These are phyloP conservation scores for Ataeniobius toweri DNA, from an alignment of 2,797 vertebrate species.

Conservation along the genomic window DNA sequence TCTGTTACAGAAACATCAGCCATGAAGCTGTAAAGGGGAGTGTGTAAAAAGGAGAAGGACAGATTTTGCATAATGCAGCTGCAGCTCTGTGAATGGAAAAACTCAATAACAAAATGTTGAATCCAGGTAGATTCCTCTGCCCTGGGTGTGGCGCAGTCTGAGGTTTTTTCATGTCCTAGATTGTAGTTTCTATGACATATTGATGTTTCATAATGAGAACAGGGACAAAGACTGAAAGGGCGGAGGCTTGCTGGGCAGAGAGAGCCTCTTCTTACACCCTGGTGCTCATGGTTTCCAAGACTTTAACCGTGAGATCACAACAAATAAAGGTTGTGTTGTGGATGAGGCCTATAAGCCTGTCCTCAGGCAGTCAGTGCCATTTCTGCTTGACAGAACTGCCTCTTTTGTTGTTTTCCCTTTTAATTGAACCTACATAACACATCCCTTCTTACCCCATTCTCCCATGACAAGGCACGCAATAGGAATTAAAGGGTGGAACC, in stretches of 20 bases:
- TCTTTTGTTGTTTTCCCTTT: slow-evolving; percentile 2
- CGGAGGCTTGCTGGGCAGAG: slow-evolving; percentile 58
- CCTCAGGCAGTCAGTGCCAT: slow-evolving; percentile 54
- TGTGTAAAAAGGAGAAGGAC: slow-evolving; percentile 1
- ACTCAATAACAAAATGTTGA: slow-evolving; percentile 24
- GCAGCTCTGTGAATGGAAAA: slow-evolving; percentile 7
- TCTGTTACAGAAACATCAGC: background rate
- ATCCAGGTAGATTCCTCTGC: slow-evolving; percentile 63
- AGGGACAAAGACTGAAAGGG: slow-evolving; percentile 69
- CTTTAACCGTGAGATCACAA: slow-evolving; percentile 49
- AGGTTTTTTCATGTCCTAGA: slow-evolving; percentile 49
- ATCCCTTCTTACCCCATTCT: slow-evolving; percentile 64
- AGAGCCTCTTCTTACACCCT: slow-evolving; percentile 42
- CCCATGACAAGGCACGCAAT: slow-evolving; percentile 61
- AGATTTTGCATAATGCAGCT: slow-evolving; percentile 17
- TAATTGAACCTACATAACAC: slow-evolving; percentile 56
- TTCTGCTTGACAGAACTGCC: slow-evolving; percentile 48
- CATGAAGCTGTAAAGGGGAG: background rate
- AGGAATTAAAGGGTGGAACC: slow-evolving; percentile 77
- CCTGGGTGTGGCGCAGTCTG: slow-evolving; percentile 62
- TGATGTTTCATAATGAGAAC: slow-evolving; percentile 64
- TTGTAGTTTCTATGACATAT: slow-evolving; percentile 55
- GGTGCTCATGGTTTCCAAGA: slow-evolving; percentile 34
- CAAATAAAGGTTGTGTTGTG: slow-evolving; percentile 20
- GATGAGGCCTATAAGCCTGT: slow-evolving; percentile 45